phyloP scores from a whole-genome alignment of 2,797 vertebrate species.

The Pipistrellus nathusii region DNA sequence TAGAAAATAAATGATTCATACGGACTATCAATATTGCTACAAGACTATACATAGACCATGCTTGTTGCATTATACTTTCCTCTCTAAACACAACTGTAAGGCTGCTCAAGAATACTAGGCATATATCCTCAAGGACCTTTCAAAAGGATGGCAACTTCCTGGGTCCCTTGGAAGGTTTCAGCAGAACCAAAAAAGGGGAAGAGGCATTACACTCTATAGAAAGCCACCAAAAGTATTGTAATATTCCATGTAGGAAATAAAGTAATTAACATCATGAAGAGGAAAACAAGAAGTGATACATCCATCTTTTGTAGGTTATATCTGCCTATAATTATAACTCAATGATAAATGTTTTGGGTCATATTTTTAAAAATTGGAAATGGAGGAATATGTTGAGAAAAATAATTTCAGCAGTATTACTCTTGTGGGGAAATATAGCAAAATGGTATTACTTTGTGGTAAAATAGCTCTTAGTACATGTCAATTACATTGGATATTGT shows the following conservation, averaged over 20 bases:
- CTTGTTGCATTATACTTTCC: neutral
- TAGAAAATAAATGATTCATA: neutral
- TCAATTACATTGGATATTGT: neutral
- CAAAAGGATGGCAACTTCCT: neutral
- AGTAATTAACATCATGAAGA: neutral
- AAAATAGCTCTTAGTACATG: neutral
- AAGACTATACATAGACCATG: neutral
- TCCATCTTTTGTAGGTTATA: neutral
- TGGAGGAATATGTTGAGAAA: neutral
- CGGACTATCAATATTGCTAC: rapidly evolving
- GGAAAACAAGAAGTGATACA: neutral
- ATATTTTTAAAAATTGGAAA: neutral
- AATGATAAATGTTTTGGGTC: neutral
- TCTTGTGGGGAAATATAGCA: neutral
- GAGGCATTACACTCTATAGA: neutral
- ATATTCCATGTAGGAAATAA: neutral
- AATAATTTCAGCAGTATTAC: neutral
- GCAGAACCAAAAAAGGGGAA: neutral
- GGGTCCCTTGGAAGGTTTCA: neutral
- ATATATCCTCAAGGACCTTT: neutral
- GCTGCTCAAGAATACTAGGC: neutral
- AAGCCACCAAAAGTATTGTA: neutral
- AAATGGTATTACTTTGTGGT: neutral
- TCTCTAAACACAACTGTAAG: neutral
- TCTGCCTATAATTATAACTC: neutral